Percentiles rank a stretch among this genome's conserved stretches.
Evolutionary conservation across 2,797 vertebrate genomes (phyloP).

Genomic region (Sebastolobus alascanus): DNA sequence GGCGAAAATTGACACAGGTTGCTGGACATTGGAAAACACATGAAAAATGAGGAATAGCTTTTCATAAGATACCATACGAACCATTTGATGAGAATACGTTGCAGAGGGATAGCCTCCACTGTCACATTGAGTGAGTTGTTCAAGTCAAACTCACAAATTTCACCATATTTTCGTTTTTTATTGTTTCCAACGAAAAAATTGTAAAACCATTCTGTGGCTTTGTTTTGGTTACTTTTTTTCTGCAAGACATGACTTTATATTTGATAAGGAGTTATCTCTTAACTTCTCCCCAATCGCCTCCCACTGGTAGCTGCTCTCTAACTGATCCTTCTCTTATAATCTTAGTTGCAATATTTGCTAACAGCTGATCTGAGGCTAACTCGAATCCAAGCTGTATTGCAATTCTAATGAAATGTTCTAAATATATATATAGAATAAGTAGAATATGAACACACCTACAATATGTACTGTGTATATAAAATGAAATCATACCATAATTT

Average conservation of each 20-base stretch:
- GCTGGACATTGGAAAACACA: too few relatives aligned
- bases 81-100: too few relatives aligned
- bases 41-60: too few relatives aligned
- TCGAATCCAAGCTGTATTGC: background rate
- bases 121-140: background rate
- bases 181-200: background rate
- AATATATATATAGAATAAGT: background rate
- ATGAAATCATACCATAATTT: background rate
- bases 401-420: background rate
- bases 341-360: background rate
- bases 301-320: background rate
- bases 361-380: background rate
- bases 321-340: background rate
- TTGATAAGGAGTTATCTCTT: background rate
- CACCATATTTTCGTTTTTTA: background rate
- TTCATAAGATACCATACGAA: too few relatives aligned
- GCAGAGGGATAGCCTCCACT: background rate
- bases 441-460: background rate
- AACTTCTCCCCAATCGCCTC: background rate
- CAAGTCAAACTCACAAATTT: background rate
- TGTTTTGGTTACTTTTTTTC: background rate
- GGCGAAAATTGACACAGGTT: too few relatives aligned
- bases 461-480: background rate
- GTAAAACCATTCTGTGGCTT: background rate
- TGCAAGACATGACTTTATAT: background rate